These are phyloP conservation scores for Ictidomys tridecemlineatus DNA, from an alignment of 2,113 vertebrate species.

Conservation along the genomic window DNA sequence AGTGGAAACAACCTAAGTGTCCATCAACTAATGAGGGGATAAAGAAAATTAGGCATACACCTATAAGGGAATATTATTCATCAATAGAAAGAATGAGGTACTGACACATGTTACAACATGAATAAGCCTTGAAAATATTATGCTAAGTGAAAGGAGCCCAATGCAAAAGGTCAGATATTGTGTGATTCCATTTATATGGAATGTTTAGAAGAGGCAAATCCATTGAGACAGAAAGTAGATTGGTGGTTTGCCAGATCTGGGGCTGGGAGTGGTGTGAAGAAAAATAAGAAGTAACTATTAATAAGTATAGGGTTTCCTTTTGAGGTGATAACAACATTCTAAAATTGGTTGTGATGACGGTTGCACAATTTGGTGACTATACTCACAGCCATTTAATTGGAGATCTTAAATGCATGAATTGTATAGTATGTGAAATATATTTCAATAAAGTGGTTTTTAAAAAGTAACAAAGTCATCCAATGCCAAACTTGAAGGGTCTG, in stretches of 20 bases:
- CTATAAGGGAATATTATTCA: background rate
- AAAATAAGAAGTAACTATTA: background rate
- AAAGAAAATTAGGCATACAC: background rate
- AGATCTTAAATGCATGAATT: constrained; percentile 15
- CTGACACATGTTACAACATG: background rate
- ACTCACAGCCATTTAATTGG: background rate
- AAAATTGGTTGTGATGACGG: background rate
- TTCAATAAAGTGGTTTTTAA: background rate
- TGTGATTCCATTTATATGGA: background rate
- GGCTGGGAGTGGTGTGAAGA: background rate
- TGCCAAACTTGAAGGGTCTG: background rate
- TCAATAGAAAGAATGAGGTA: background rate
- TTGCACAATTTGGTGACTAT: constrained; percentile 16
- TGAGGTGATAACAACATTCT: background rate
- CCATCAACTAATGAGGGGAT: background rate
- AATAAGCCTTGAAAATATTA: constrained; percentile 8
- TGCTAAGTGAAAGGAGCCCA: background rate
- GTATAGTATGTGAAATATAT: background rate
- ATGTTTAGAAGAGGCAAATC: background rate
- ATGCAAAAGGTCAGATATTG: background rate
- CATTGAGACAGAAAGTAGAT: background rate
- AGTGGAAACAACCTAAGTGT: background rate
- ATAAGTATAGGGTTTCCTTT: constrained; percentile 13
- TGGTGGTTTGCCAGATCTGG: background rate
- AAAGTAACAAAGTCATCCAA: background rate